Conservation (phyloP, 2,797 vertebrate genomes). For the Pyrocephalus nanus region DNA sequence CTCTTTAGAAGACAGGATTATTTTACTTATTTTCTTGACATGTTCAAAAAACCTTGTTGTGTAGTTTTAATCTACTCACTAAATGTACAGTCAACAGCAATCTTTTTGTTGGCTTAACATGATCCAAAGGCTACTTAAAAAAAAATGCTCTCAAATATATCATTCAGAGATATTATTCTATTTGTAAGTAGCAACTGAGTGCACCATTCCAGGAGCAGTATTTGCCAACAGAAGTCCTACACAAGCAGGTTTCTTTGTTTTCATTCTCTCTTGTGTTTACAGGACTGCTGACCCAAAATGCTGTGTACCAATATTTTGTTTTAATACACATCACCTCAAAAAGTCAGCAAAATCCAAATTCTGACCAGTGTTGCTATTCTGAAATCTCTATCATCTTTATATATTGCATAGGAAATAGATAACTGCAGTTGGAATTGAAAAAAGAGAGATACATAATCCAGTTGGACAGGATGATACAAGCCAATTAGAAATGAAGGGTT, state of each 20-base stretch:
- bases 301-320: not conserved
- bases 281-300: not conserved
- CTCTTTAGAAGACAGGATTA: not conserved
- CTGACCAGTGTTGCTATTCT: not conserved
- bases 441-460: not conserved
- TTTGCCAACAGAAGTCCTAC: not conserved
- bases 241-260: not conserved
- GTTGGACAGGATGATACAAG: not conserved
- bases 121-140: not conserved
- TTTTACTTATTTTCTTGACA: not conserved
- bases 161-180: not conserved
- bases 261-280: not conserved
- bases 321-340: accelerated
- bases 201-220: not conserved
- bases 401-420: not conserved
- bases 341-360: not conserved
- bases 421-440: not conserved
- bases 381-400: not conserved
- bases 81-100: not conserved
- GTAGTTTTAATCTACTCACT: not conserved
- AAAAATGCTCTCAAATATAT: not conserved
- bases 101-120: not conserved
- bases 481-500: not conserved
- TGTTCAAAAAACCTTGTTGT: not conserved
- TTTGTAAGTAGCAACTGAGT: not conserved